Percentiles rank a stretch among this genome's conserved stretches.
Conservation (phyloP, 2,113 vertebrate genomes). For the Burhinus bistriatus region DNA sequence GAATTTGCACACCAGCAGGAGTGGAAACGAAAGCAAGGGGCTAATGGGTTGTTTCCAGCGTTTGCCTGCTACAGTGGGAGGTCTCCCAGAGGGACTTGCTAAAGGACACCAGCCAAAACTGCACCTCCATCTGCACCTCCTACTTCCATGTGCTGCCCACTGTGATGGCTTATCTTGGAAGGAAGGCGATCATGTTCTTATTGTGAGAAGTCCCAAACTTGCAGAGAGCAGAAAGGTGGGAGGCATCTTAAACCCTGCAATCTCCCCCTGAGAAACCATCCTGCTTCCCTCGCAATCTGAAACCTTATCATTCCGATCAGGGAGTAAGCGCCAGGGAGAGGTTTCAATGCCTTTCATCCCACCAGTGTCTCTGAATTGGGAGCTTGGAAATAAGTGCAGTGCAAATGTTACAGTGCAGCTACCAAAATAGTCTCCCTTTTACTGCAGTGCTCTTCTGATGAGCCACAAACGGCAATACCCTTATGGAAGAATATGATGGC, state of each 20-base stretch:
- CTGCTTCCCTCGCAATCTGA: accelerated
- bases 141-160: not conserved
- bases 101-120: not conserved
- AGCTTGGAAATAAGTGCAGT: not conserved
- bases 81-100: not conserved
- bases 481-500: accelerated
- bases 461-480: not conserved
- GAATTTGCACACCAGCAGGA: not conserved
- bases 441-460: not conserved
- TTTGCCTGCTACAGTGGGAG: not conserved
- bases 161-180: not conserved
- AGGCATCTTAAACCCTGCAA: not conserved
- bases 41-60: not conserved
- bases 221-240: not conserved
- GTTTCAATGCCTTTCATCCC: not conserved
- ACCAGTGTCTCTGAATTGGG: accelerated
- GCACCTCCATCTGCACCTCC: not conserved
- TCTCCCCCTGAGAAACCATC: not conserved
- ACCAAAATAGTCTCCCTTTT: not conserved
- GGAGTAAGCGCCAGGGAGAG: not conserved
- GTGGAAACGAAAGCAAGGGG: not conserved
- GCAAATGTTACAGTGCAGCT: not conserved
- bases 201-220: not conserved
- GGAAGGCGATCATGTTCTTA: not conserved
- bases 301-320: not conserved